Conservation (phyloP, 2,888 invertebrate genomes). For the Eupithecia insigniata region DNA sequence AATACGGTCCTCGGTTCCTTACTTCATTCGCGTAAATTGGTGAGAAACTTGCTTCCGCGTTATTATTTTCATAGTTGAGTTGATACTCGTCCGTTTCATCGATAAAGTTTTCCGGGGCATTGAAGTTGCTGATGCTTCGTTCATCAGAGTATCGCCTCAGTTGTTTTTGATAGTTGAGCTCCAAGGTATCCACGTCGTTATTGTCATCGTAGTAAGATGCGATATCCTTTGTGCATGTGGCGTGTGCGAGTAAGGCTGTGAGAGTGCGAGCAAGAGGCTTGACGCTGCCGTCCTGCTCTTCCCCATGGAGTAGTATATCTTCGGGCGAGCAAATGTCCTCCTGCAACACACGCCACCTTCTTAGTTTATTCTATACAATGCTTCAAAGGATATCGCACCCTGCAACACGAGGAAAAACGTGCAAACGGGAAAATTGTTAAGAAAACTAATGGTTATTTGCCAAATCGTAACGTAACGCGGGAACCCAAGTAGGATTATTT, state of each 20-base stretch:
- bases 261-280: constrained; percentile 68
- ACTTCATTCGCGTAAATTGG: constrained; percentile 69
- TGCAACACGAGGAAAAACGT: constrained; percentile 65
- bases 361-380: constrained; percentile 64
- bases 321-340: constrained; percentile 86
- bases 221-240: constrained; percentile 80
- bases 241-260: constrained; percentile 71
- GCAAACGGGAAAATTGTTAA: constrained; percentile 20
- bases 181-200: constrained; percentile 58
- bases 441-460: neutral
- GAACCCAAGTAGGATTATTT: neutral
- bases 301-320: constrained; percentile 80
- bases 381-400: constrained; percentile 74
- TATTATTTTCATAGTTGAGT: constrained; percentile 67
- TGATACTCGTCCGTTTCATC: constrained; percentile 76
- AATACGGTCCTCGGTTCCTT: constrained; percentile 77
- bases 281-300: constrained; percentile 51
- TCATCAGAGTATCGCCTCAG: constrained; percentile 68
- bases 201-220: constrained; percentile 42
- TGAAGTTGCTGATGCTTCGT: constrained; percentile 69
- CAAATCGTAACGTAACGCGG: neutral
- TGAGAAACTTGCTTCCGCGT: constrained; percentile 62
- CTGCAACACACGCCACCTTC: constrained; percentile 87
- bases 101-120: constrained; percentile 63
- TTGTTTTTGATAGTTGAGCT: constrained; percentile 66